Base-by-base conservation (phyloP, 2,113 vertebrate species). In the Nasalis larvatus region DNA sequence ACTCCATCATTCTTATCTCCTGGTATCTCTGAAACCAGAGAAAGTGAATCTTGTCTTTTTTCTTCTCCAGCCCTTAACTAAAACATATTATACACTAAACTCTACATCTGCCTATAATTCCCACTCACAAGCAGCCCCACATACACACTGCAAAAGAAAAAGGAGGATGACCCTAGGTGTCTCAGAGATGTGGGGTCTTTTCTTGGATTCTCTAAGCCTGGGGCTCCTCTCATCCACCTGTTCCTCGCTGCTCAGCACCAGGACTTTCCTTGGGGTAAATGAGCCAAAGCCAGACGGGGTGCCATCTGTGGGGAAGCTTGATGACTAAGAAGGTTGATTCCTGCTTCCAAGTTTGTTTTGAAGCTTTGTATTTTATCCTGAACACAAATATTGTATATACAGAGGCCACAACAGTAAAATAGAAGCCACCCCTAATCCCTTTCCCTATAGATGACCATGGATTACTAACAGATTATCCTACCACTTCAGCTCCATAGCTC, bases 201-300 rank as follows among this genome's bases (percentile, higher is more conserved):
- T n/a, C 32, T 3, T 0, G 32, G 4, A 0, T 6, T 18, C 45
- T 8, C 30, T 1, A 3, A n/a, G 13, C 8, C 54, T 0, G 18
- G 16, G 35, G 20, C 23, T n/a, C 54, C 66, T 84, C 63, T 47
- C 16, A 16, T 17, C 18, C 10, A 0, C 6, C 25, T 20, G 0
- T 0, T 25, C n/a, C 45, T 73, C 35, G 6, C 23, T 6, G 30
- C 45, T 76, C 27, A n/a, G 8, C 42, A 25, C 56, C 1, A 1
- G 37, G 14, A 5, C 2, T 5, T 60, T 35, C 30, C 40, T 12
- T 2, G n/a, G 21, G 54, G 95, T 21, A 4, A 35, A 47, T 17
- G 42, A 40, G 54, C 27, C 32, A 21, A 40, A 58, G 81, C 25
- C 14, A 4, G 25, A 9, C 32, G 3, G 9, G 37, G 30, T 11